Conservation (phyloP, 2,797 vertebrate species). For the Gymnocypris eckloni region DNA sequence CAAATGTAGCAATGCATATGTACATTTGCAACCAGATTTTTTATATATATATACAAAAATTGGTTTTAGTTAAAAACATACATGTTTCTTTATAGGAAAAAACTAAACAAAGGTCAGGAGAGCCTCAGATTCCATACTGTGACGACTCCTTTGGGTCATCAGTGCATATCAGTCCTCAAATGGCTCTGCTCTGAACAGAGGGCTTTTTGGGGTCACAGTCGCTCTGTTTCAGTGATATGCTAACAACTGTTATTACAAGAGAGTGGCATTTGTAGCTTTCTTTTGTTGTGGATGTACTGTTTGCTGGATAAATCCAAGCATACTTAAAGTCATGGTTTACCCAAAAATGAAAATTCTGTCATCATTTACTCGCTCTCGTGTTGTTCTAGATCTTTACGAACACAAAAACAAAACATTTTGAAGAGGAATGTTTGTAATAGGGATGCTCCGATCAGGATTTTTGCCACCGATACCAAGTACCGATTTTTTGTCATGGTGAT, state of each 20-base stretch:
- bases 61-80: neutral
- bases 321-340: neutral
- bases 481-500: too few species aligned
- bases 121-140: neutral
- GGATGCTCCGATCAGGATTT: too few species aligned
- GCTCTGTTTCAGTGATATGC: neutral
- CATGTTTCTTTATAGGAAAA: neutral
- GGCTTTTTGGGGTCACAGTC: neutral
- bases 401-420: neutral
- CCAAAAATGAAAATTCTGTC: neutral
- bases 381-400: neutral
- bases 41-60: neutral
- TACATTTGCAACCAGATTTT: neutral
- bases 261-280: neutral
- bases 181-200: neutral
- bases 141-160: neutral
- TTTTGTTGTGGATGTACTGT: neutral
- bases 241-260: neutral
- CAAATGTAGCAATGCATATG: neutral
- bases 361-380: neutral
- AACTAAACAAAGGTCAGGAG: slow-evolving; percentile 20
- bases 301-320: neutral
- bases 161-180: neutral
- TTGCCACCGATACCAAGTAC: too few species aligned
- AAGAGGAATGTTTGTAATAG: neutral